Conservation (phyloP, 2,888 invertebrate species). For the Hanleya hanleyi region DNA sequence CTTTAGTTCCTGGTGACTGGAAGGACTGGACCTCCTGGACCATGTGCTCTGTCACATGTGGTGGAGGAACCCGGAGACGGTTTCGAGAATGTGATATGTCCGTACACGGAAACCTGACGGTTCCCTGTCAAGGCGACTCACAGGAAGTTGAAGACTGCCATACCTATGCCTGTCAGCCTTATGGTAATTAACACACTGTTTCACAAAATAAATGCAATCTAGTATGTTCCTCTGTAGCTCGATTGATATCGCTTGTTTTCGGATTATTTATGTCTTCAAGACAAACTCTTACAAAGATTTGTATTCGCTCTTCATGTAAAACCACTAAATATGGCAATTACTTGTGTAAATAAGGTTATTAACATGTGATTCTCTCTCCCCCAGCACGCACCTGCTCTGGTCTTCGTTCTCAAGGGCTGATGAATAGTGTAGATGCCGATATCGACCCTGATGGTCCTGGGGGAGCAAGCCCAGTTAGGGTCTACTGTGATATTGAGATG, state of each 20-base stretch:
- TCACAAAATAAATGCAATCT: too few species aligned
- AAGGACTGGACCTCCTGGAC: conserved; percentile 58
- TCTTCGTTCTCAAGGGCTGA: conserved; percentile 48
- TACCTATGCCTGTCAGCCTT: conserved; percentile 51
- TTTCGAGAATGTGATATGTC: conserved; percentile 55
- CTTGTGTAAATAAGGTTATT: too few species aligned
- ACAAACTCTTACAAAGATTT: too few species aligned
- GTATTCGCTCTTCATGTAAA: too few species aligned
- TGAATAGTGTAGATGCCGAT: conserved; percentile 38
- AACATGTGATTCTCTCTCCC: too few species aligned
- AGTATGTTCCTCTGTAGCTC: too few species aligned
- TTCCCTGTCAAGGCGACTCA: conserved; percentile 52
- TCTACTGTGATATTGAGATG: conserved; percentile 58
- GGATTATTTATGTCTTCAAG: too few species aligned
- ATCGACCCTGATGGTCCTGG: conserved; percentile 42
- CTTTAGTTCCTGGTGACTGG: conserved; percentile 64
- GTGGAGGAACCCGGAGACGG: conserved; percentile 53
- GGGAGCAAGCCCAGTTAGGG: conserved; percentile 33
- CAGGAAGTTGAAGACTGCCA: conserved; percentile 51
- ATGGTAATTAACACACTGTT: conserved; percentile 48
- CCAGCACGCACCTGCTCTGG: conserved; percentile 48
- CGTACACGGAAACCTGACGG: conserved; percentile 59
- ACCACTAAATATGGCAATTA: too few species aligned
- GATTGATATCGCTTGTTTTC: too few species aligned
- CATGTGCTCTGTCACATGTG: conserved; percentile 57